Base-by-base conservation (phyloP, 2,888 invertebrate genomes). In the Andrena bucephala region DNA sequence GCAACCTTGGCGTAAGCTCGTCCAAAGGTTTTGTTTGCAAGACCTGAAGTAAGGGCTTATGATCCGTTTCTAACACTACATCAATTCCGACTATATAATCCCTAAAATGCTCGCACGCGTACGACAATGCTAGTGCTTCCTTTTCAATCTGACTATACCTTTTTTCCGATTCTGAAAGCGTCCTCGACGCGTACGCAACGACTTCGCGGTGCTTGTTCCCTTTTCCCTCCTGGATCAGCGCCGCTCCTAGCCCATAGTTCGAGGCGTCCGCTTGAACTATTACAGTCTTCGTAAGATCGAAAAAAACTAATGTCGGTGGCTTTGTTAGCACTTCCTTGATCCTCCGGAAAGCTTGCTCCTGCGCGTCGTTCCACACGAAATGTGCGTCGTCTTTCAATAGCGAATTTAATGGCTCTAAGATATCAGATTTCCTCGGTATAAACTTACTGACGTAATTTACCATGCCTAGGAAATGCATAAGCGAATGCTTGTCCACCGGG, bases 131-230 rank as follows among this genome's bases (percentile, higher is more conserved):
- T 6, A 93, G 72, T 0, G 91, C 89, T 83, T 94, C 92, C 77
- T 92, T 93, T 77, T 94, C 93, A 13, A 93, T 92, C 81, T 93
- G 92, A 0, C 92, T 90, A 74, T 93, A 94, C n/a, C 89, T 75
- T 20, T 81, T 84, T 4, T 70, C 70, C 2, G 60, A 20, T 0
- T 8, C 8, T 16, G 59, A 16, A 4, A 70, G n/a, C 13, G 42
- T 70, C 2, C 70, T 24, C 0, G 70, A 70, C 27, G 70, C 60
- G 42, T 70, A 70, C 4, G 70, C 70, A 0, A 70, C 42, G 24
- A 60, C n/a, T 4, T 70, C 54, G 8, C 54, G 54, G 20, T n/a
- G 4, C 20, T 54, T n/a, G 20, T n/a, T 54, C 2, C 54, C 20
- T n/a, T 54, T 36, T 36, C 36, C 54, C 54, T 54, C 54, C 20